Evolutionary conservation across 2,888 invertebrate species (phyloP).

Genomic region (Helicoverpa assulta): DNA sequence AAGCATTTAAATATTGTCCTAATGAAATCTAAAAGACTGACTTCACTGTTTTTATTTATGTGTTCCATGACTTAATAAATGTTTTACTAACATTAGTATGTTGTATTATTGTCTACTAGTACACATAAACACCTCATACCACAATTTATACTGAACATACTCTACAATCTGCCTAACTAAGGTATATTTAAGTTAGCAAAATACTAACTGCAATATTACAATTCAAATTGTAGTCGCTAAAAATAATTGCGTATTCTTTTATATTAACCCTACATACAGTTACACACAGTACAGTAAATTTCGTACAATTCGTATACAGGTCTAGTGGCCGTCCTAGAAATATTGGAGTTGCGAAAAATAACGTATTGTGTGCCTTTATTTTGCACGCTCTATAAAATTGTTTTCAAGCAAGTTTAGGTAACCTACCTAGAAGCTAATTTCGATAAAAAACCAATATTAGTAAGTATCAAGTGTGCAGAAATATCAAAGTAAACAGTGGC

Average conservation of each 20-base stretch:
- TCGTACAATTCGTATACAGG: no score
- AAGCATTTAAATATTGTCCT: slow-evolving; percentile 4
- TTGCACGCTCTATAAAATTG: neutral
- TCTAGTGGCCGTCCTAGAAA: no score
- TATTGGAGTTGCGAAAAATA: no score
- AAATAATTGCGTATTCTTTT: no score
- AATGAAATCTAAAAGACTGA: slow-evolving; percentile 41
- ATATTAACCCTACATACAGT: no score
- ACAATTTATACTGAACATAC: no score
- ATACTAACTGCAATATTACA: no score
- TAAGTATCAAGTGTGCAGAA: slow-evolving; percentile 26
- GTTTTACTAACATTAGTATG: slow-evolving; percentile 4
- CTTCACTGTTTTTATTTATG: slow-evolving; percentile 8
- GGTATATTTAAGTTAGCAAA: no score
- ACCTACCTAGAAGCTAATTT: neutral
- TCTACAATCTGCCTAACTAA: no score
- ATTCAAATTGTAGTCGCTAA: no score
- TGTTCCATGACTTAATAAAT: slow-evolving; percentile 13
- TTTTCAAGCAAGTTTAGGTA: neutral
- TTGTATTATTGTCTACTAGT: neutral
- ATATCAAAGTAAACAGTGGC: slow-evolving; percentile 56
- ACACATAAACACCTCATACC: no score
- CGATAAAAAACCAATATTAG: slow-evolving; percentile 7
- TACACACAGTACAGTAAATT: no score
- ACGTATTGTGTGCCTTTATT: neutral